These are phyloP conservation scores for Deladenus siricidicola DNA, from an alignment of 2,888 invertebrate species.

Conservation along the genomic window DNA sequence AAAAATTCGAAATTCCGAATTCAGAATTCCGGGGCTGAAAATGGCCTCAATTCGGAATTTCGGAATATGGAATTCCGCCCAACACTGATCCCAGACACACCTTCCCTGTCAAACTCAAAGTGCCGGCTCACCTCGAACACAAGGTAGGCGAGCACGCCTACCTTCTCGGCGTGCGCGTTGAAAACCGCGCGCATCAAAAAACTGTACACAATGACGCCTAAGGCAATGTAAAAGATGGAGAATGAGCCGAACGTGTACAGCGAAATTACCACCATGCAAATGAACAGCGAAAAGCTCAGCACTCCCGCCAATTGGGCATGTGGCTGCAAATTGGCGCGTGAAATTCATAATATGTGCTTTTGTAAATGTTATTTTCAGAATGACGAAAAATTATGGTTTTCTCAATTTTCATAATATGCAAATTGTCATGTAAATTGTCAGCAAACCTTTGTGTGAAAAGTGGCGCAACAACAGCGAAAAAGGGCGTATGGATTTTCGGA, in stretches of 20 bases:
- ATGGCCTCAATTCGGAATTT: not conserved
- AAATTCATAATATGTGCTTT: too few relatives aligned
- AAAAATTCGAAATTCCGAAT: too few relatives aligned
- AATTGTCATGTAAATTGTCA: too few relatives aligned
- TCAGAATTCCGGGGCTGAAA: too few relatives aligned
- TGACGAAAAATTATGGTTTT: too few relatives aligned
- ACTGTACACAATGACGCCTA: constrained; percentile 22
- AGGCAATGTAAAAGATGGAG: constrained; percentile 21
- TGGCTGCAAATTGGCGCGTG: too few relatives aligned
- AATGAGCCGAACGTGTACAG: constrained; percentile 17
- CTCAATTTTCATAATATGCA: too few relatives aligned
- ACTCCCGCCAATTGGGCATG: constrained; percentile 22
- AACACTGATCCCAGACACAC: too few relatives aligned
- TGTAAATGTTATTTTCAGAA: too few relatives aligned
- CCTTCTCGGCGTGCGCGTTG: constrained; percentile 11
- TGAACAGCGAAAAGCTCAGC: constrained; percentile 20
- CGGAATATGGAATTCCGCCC: too few relatives aligned
- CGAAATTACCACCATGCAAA: constrained; percentile 26
- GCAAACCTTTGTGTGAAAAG: constrained; percentile 7
- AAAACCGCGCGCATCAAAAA: constrained; percentile 23
- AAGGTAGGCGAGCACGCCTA: constrained; percentile 17
- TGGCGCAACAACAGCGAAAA: constrained; percentile 8
- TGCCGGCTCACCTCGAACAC: constrained; percentile 19
- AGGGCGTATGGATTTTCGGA: constrained; percentile 11
- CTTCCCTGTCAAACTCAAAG: not conserved